These are phyloP conservation scores for Platycercus adscitus DNA, from an alignment of 2,113 vertebrate species.

Conservation along the genomic window DNA sequence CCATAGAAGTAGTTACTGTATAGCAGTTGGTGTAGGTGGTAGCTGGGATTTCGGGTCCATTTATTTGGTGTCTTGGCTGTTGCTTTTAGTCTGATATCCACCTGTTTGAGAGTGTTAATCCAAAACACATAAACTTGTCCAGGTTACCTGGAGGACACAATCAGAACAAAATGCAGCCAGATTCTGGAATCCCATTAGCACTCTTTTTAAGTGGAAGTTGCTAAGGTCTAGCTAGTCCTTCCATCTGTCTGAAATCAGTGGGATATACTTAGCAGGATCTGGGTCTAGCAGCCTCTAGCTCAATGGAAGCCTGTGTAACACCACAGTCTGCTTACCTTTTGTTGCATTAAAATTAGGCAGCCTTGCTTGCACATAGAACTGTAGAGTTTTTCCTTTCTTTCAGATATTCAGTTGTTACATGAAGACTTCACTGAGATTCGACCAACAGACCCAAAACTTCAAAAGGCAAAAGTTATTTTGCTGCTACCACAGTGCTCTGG, in stretches of 20 bases:
- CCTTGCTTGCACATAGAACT: neutral
- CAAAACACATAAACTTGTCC: neutral
- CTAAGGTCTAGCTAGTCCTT: neutral
- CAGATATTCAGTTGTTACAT: slow-evolving; percentile 85
- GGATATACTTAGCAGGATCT: neutral
- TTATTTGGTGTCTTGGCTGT: neutral
- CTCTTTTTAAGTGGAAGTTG: neutral
- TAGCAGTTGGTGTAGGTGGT: neutral
- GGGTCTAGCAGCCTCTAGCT: neutral
- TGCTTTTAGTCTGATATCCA: neutral
- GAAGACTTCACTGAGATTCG: slow-evolving; percentile 81
- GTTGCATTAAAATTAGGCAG: neutral
- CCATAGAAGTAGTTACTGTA: neutral
- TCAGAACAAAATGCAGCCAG: neutral
- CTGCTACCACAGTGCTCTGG: slow-evolving; percentile 86
- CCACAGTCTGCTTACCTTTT: neutral
- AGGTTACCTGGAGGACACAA: neutral
- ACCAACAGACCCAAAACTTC: slow-evolving; percentile 70
- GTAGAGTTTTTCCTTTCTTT: neutral
- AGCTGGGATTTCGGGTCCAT: neutral
- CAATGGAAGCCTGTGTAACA: neutral
- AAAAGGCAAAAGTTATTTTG: slow-evolving; percentile 82
- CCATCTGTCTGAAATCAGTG: neutral
- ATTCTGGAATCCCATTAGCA: neutral
- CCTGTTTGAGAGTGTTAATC: neutral